Base-by-base conservation (phyloP, 2,888 invertebrate species). In the Phymatocera aterrima region DNA sequence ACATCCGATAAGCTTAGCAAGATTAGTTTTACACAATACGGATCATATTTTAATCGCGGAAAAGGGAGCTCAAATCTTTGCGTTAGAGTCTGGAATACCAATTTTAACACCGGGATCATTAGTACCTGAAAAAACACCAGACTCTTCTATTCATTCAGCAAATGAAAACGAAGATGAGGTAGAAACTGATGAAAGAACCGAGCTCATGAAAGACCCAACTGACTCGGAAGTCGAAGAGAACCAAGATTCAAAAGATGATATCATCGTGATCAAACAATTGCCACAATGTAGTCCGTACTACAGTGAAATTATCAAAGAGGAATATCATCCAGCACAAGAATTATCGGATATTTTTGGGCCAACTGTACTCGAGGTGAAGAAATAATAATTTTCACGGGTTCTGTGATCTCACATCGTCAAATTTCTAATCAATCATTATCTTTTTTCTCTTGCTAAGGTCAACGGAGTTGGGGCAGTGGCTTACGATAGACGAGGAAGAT, bases 1-100 rank as follows among this genome's bases (percentile, higher is more conserved):
- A 68, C 84, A 87, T 78, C 85, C 87, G 12, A 86, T 88, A 28
- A 79, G 79, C 3, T 65, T 86, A 70, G 87, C 87, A 3, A 86
- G 83, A 60, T 82, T 82, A 64, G 83, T 87, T 5, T 54, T 87
- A 70, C 79, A 83, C 34, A 79, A 85, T 2, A 85, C 85, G 5
- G 81, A 83, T 28, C 84, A 86, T 15, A 77, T 84, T 8, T 48
- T 87, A 15, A 70, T 87, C 12, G 85, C 85, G 1, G 86, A 84
- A 57, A 82, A 60, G 4, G 87, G 86, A n/a, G 81, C 83, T 1
- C 77, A 82, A 60, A 85, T 78, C n/a, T 80, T 86, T 8, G 86
- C 84, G 0, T 24, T 79, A 18, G 80, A 81, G n/a, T 70, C 78
- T 10, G 80, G 80, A 18, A 57, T 85, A 28, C 61, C 81, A 2